Base-by-base conservation (phyloP, 2,797 vertebrate species). In the Momotus momota region DNA sequence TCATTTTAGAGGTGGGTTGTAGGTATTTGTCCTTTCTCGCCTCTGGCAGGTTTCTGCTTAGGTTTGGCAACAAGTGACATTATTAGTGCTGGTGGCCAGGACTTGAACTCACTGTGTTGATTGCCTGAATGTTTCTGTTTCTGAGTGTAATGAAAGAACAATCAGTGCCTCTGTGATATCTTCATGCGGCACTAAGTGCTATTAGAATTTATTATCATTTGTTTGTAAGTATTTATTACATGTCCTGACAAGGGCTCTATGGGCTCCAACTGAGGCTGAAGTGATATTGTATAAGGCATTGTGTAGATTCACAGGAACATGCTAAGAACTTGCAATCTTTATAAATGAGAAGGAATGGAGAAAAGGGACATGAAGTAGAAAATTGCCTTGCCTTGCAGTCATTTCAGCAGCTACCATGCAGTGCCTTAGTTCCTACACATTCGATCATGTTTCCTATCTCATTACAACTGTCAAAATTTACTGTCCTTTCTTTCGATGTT, bases 41-140 rank as follows among this genome's bases (percentile, higher is more conserved):
- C 43, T 86, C 35, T 54, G 49, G 25, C 77, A 90, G 66, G n/a
- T 87, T 93, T 90, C 54, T 84, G 12, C 72, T 82, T 51, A 79
- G 61, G 31, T 86, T 82, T 91, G 54, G 72, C 6, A 19, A 78
- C 71, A 79, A 93, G 57, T 86, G 81, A 86, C 87, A 81, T 91
- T 95, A 95, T 95, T 90, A 84, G 54, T 45, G 57, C 55, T 92
- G 94, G 94, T 92, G 86, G 86, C 86, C 75, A 87, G 62, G 62
- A 38, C 92, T 96, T 92, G 86, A 94, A 82, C 70, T 93, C 91
- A 33, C 23, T 29, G 27, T 84, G 93, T 61, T 95, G 94, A 92
- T 92, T 95, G 83, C 69, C 60, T 94, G 90, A 88, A 94, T 93
- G 77, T 84, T 95, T 97, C 83, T 90, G 80, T 94, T 95, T 94